Conservation (phyloP, 2,888 invertebrate genomes). For the Clepsis dumicolana region DNA sequence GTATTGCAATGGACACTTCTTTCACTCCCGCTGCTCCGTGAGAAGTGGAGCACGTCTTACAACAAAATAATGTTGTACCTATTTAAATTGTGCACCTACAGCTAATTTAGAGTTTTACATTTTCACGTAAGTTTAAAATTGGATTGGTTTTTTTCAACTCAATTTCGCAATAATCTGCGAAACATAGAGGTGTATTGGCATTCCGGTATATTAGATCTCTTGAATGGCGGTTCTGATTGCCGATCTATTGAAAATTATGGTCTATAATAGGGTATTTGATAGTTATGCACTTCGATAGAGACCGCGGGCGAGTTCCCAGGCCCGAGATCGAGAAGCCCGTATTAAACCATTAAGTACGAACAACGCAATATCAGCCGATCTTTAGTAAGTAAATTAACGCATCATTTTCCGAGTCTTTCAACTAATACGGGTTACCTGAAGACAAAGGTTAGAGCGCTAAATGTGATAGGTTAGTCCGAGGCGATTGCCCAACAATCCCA, state of each 20-base stretch:
- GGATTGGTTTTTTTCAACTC: conserved; percentile 12
- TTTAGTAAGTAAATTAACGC: background rate
- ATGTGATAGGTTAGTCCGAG: conserved; percentile 25
- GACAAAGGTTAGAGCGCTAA: conserved; percentile 27
- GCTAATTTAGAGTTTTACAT: conserved; percentile 27
- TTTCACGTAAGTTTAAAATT: conserved; percentile 27
- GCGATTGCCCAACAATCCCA: conserved; percentile 39
- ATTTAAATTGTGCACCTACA: conserved; percentile 45
- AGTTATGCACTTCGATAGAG: conserved; percentile 20
- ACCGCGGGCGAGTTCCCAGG: conserved; percentile 33
- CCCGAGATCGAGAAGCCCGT: conserved; percentile 14
- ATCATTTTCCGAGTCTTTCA: background rate
- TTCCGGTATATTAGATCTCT: conserved; percentile 24
- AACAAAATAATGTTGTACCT: conserved; percentile 50
- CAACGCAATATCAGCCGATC: conserved; percentile 15
- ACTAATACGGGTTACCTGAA: conserved; percentile 3
- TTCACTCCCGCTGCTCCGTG: conserved; percentile 60
- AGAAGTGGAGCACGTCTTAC: conserved; percentile 69
- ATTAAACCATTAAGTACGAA: conserved; percentile 29
- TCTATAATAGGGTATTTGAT: conserved; percentile 25
- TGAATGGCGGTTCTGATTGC: conserved; percentile 28
- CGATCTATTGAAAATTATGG: conserved; percentile 30
- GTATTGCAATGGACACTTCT: conserved; percentile 60
- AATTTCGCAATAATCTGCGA: background rate
- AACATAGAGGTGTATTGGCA: conserved; percentile 9